Base-by-base conservation (phyloP, 2,797 vertebrate genomes). In the Centroberyx gerrardi region DNA sequence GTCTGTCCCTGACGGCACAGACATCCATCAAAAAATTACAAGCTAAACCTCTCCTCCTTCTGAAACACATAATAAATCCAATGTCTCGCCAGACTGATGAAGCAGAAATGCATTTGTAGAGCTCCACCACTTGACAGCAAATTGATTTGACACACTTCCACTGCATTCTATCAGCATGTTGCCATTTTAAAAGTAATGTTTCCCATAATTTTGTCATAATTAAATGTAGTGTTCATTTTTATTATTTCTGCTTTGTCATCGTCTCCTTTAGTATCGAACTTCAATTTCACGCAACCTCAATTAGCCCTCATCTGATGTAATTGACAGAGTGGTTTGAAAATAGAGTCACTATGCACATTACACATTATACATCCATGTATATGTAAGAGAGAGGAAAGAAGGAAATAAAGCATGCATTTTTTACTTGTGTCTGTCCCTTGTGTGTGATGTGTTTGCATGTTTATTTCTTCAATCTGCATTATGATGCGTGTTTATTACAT, bases 281-380 rank as follows among this genome's bases (percentile, higher is more conserved):
- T 81, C n/a, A 83, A 72, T 88, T 83, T 76, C 64, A 84, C 33
- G 38, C 65, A 67, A 62, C 54, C 61, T 80, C 60, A 82, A 77
- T 85, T 72, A 76, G 48, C 72, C 56, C 52, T 60, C 42, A 75
- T 77, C 62, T 76, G 66, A 72, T 62, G 38, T 62, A 64, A 71
- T 17, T 40, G 68, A 74, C 56, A 78, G 58, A 33, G 13, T 15
- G 51, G 38, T 74, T 69, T 71, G 65, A 70, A 79, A 85, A 86
- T 54, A 76, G 33, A 80, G 56, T 28, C 53, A 14, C 8, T 53
- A 0, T 44, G 63, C 59, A 61, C n/a, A 17, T n/a, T 7, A 7
- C 22, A 22, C 22, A 22, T 22, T 22, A 22, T 22, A 22, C 22
- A 22, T 22, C 22, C 22, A 22, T 56, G 13, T 68, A 42, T 31